Conservation (phyloP, 2,797 vertebrate genomes). For the Tadarida brasiliensis region DNA sequence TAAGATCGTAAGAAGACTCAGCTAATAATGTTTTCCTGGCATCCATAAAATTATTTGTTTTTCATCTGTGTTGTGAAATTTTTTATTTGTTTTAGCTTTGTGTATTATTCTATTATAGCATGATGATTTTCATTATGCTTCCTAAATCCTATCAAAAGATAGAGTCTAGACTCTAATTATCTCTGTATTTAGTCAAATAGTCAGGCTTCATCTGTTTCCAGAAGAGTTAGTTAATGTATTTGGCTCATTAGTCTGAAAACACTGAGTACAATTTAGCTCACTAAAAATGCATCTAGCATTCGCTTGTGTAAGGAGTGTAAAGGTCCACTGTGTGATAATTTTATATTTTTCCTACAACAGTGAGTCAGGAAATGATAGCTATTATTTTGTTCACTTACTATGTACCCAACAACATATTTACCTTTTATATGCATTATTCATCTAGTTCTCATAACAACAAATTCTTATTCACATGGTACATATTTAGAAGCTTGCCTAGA, state of each 20-base stretch:
- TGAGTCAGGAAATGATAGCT: slow-evolving; percentile 72
- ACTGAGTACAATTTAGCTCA: slow-evolving; percentile 70
- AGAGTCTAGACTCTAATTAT: slow-evolving; percentile 77
- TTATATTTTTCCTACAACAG: not conserved
- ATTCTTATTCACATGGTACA: not conserved
- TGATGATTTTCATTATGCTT: slow-evolving; percentile 77
- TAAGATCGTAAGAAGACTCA: slow-evolving; percentile 60
- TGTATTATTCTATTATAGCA: slow-evolving; percentile 66
- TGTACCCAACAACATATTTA: slow-evolving; percentile 49
- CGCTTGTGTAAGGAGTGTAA: slow-evolving; percentile 63
- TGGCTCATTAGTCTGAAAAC: slow-evolving; percentile 70
- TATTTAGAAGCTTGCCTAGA: slow-evolving; percentile 22
- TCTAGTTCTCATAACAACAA: slow-evolving; percentile 49
- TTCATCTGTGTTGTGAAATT: slow-evolving; percentile 74
- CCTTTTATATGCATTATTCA: slow-evolving; percentile 67
- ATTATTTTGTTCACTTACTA: slow-evolving; percentile 64
- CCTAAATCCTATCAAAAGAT: slow-evolving; percentile 74
- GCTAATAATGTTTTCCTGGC: slow-evolving; percentile 60
- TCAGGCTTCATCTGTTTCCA: slow-evolving; percentile 78
- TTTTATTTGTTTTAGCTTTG: slow-evolving; percentile 68
- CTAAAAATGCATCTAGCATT: slow-evolving; percentile 44
- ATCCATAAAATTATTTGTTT: slow-evolving; percentile 76
- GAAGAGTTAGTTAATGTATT: slow-evolving; percentile 78
- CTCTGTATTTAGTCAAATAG: slow-evolving; percentile 80
- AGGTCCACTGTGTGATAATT: slow-evolving; percentile 57